Evolutionary conservation across 30 jellyfish, hydroid and myxozoan genomes (phyloP), one percentile per base, ranked within the genome.

Genomic region (Pseudorhiza aurosa): DNA sequence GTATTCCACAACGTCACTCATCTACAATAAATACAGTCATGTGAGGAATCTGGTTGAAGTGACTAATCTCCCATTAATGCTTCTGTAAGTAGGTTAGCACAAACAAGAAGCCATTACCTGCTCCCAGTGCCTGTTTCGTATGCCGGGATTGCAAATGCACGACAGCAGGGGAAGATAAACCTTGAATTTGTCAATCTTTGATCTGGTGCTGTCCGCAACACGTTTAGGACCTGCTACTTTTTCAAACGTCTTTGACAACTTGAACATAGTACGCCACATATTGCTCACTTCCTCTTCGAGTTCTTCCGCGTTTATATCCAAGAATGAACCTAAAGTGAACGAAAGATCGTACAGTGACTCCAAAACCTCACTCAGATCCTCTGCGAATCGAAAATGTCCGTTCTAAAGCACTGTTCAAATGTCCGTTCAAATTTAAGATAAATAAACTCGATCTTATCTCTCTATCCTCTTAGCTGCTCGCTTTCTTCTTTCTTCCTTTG

Each of bases 261-360:
- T 93, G 69, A 78, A 85, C 95, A 93, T 78, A 11, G 98, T 93
- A 50, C 98, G 68, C 98, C 98, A 93, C 98, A 93, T 93, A 28
- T 60, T 35, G 11, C 85, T 68, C 39, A 87, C 88, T 44, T 87
- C 97, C 8, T 93, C 98, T 58, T 93, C 98, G 24, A 85, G 81
- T 53, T 72, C 42, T 51, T 93, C 98, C 3, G 98, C 93, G 60
- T 93, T 72, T 12, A 93, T 85, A 15, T 67, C 97, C n/a, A 31
- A 36, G 65, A 93, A 93, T 22, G 98, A 86, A 71, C 98, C 98
- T 93, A n/a, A n/a, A n/a, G n/a, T n/a, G n/a, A n/a, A n/a, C n/a
- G n/a, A n/a, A n/a, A n/a, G n/a, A n/a, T n/a, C n/a, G n/a, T n/a
- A n/a, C n/a, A n/a, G n/a, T n/a, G n/a, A n/a, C n/a, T n/a, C n/a